Conservation (phyloP, 2,888 invertebrate genomes). For the Falcaria lacertinaria region DNA sequence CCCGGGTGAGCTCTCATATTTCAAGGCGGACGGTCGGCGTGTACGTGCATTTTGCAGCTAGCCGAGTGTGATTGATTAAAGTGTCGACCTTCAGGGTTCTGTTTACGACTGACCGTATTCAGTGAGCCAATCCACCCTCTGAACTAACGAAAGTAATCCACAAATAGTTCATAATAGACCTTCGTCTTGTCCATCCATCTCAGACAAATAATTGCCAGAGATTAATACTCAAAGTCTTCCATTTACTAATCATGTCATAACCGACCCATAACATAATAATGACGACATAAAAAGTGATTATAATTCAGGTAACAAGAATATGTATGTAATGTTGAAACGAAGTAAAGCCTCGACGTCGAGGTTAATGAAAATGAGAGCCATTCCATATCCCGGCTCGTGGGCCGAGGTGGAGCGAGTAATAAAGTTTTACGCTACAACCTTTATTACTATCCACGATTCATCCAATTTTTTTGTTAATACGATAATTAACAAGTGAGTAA, state of each 20-base stretch:
- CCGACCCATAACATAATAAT: background rate
- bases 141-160: background rate
- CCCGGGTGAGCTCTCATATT: conserved; percentile 53
- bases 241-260: too few relatives aligned
- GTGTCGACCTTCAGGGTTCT: conserved; percentile 44
- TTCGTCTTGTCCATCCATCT: conserved; percentile 9
- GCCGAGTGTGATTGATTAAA: conserved; percentile 62
- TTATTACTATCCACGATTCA: conserved; percentile 55
- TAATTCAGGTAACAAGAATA: conserved; percentile 28
- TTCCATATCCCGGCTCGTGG: conserved; percentile 56
- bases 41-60: conserved; percentile 56
- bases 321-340: conserved; percentile 51
- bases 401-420: conserved; percentile 56
- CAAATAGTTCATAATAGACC: conserved; percentile 5
- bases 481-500: conserved; percentile 62
- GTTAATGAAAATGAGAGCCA: conserved; percentile 70
- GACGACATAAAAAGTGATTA: background rate
- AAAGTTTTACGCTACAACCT: conserved; percentile 67
- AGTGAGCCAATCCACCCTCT: background rate
- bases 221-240: too few relatives aligned
- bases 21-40: conserved; percentile 34
- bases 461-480: conserved; percentile 46
- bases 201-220: too few relatives aligned
- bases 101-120: conserved; percentile 26
- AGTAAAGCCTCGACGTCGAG: conserved; percentile 49